A percentile compares a stretch with the other conserved stretches of the same genome.
These are phyloP conservation scores for Hormiphora californensis DNA, from an alignment of 37 sponge, comb jelly and placozoan genomes.

Conservation along the genomic window DNA sequence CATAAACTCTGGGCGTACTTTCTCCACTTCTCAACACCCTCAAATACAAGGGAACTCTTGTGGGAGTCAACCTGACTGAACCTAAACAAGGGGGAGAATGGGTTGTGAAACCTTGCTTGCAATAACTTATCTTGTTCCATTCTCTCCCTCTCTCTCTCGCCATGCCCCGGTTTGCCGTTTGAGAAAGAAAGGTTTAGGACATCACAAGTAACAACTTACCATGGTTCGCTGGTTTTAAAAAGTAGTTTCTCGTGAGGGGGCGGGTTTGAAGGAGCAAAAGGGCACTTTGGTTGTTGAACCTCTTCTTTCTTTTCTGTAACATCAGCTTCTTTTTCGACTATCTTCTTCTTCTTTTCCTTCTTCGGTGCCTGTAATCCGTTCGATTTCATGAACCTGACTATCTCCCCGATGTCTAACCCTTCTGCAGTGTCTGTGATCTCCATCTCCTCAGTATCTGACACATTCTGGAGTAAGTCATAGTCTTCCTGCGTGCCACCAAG, in stretches of 20 bases:
- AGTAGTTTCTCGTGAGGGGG: constrained; percentile 5
- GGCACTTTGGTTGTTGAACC: not conserved
- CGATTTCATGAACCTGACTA: constrained; percentile 39
- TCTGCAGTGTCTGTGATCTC: not conserved
- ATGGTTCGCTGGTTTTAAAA: constrained; percentile 36
- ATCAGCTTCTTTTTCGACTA: not conserved
- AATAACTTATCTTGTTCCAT: not conserved
- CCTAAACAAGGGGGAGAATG: not conserved
- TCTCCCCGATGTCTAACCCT: not conserved
- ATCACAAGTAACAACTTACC: not conserved
- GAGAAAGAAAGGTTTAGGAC: no score
- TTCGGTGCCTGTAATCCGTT: not conserved
- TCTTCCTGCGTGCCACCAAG: constrained; percentile 38
- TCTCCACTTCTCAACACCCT: constrained; percentile 39
- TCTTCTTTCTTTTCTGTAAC: not conserved
- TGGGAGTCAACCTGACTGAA: not conserved
- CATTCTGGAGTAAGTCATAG: not conserved
- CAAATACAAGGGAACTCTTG: not conserved
- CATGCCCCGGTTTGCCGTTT: not conserved
- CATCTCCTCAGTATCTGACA: constrained; percentile 25
- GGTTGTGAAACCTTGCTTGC: not conserved
- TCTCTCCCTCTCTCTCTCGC: not conserved
- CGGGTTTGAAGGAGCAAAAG: not conserved
- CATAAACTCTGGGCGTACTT: not conserved
- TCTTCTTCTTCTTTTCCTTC: not conserved